phyloP scores from a whole-genome alignment of 2,113 vertebrate species.

The Sula dactylatra region DNA sequence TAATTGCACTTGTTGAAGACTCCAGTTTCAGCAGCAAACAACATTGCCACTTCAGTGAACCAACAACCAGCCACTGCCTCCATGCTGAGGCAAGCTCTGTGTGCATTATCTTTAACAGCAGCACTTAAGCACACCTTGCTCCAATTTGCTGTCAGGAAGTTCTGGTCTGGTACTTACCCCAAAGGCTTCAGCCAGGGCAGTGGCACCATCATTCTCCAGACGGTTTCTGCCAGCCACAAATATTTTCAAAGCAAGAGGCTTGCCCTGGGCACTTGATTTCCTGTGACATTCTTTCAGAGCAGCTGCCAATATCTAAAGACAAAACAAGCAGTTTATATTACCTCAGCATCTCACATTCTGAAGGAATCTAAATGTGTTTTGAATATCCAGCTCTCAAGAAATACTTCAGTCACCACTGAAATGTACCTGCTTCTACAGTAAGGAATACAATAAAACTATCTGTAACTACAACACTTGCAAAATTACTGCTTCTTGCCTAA shows the following conservation, averaged over 20 bases:
- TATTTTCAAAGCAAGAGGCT: conserved; percentile 86
- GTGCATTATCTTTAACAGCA: not conserved
- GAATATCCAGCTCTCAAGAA: not conserved
- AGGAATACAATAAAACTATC: not conserved
- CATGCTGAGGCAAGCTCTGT: not conserved
- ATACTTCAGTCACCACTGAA: not conserved
- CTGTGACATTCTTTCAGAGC: conserved; percentile 87
- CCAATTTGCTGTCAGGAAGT: not conserved
- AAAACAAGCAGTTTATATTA: not conserved
- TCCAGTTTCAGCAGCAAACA: not conserved
- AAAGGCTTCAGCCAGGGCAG: conserved; percentile 92
- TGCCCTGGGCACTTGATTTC: conserved; percentile 79
- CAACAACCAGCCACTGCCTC: not conserved
- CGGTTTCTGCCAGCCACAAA: conserved; percentile 96
- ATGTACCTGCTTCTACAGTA: not conserved
- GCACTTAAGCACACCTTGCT: not conserved
- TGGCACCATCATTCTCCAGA: conserved; percentile 95
- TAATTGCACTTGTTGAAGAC: not conserved
- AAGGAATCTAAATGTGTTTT: not conserved
- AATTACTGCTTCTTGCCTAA: too few species aligned
- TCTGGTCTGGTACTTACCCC: conserved; percentile 78
- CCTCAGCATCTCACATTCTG: not conserved
- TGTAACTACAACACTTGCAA: not conserved
- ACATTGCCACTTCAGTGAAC: fast-evolving
- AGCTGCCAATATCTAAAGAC: conserved; percentile 86